These are phyloP conservation scores for Hypercompe scribonia DNA, from an alignment of 2,888 invertebrate species.

Conservation along the genomic window DNA sequence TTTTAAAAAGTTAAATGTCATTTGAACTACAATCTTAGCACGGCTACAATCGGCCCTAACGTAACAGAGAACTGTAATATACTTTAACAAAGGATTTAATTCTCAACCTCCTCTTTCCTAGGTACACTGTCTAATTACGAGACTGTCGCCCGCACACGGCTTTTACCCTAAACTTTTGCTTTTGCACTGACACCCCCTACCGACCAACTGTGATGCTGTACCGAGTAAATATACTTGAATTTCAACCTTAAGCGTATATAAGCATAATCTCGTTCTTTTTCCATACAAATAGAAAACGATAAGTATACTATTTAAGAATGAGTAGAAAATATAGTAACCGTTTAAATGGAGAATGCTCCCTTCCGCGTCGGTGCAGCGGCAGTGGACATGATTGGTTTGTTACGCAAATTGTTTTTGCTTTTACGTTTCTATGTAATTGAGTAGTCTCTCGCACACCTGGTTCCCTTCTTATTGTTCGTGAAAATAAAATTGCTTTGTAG, in stretches of 20 bases:
- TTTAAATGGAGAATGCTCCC: constrained; percentile 58
- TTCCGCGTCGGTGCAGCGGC: constrained; percentile 37
- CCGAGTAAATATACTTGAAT: constrained; percentile 51
- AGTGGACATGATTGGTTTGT: constrained; percentile 59
- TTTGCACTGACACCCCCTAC: constrained; percentile 49
- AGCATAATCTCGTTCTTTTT: constrained; percentile 41
- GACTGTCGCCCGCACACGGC: constrained; percentile 56
- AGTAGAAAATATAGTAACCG: constrained; percentile 39
- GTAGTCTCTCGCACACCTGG: constrained; percentile 12
- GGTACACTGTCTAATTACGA: constrained; percentile 59
- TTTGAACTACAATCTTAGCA: constrained; percentile 18
- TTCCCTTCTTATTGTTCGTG: constrained; percentile 15
- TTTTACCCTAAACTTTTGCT: constrained; percentile 60
- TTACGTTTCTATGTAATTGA: constrained; percentile 35
- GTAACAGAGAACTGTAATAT: constrained; percentile 36
- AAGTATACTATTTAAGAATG: constrained; percentile 32
- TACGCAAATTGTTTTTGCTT: constrained; percentile 54
- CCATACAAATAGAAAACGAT: constrained; percentile 32
- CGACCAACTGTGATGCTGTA: constrained; percentile 32
- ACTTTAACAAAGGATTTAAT: constrained; percentile 57
- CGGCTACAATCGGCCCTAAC: constrained; percentile 21
- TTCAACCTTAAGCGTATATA: constrained; percentile 31
- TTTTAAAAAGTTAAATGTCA: constrained; percentile 3
- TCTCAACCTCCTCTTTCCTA: constrained; percentile 43
- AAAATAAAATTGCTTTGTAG: constrained; percentile 1